Base-by-base conservation (phyloP, 2,797 vertebrate species). In the Hyperoplus lanceolatus region DNA sequence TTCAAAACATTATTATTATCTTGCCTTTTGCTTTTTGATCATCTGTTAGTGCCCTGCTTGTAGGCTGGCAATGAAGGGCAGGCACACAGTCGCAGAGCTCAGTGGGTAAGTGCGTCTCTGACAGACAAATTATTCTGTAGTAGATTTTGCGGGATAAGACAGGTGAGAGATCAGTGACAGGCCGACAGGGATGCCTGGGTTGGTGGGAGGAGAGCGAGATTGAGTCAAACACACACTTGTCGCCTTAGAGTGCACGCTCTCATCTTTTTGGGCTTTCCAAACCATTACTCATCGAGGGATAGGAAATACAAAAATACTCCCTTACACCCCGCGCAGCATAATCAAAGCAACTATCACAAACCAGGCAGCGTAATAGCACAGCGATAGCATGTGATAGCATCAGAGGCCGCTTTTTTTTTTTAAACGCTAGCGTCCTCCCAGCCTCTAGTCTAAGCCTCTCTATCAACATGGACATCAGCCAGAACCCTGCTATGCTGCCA, bases 381-480 rank as follows among this genome's bases (percentile, higher is more conserved):
- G 73, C 6, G 63, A 89, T 82, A 88, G 65, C 81, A 76, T 74
- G 60, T 42, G 89, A 90, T 87, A 86, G 59, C 79, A 92, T 90
- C 90, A 75, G 67, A 71, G 55, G 67, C 39, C 43, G 75, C 58
- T 70, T 86, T 80, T 80, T 83, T 83, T 21, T 21, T 78, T 3
- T 16, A 80, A 87, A 91, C 0, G 63, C 73, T 51, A 60, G 76
- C 74, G 5, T 78, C 84, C 75, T 77, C 77, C 57, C 70, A 70
- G 83, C 73, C 74, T 53, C 29, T 41, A 58, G 71, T 48, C 41
- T 68, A 76, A 89, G 68, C 79, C 67, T 45, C 74, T 75, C 66
- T 90, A 91, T 92, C 93, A 77, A 76, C 80, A 83, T 92, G 91
- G 92, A 90, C 77, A 86, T 91, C 92, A 83, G 90, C 92, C 92